Conservation (phyloP, 2,113 vertebrate species). For the Mugil cephalus region DNA sequence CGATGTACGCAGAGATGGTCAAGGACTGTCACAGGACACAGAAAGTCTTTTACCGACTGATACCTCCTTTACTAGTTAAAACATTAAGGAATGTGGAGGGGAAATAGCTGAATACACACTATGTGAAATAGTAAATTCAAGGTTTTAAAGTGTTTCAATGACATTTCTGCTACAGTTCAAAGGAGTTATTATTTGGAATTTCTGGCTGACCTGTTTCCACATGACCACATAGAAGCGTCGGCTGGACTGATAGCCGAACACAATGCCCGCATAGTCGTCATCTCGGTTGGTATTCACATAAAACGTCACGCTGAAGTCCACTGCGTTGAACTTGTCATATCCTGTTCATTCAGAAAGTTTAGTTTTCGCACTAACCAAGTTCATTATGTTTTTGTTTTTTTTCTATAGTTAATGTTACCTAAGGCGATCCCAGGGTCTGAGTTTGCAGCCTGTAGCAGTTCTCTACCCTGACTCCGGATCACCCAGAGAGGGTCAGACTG, state of each 20-base stretch:
- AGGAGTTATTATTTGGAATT: neutral
- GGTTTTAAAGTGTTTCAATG: neutral
- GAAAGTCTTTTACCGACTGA: too few species aligned
- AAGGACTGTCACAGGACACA: neutral
- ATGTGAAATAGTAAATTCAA: neutral
- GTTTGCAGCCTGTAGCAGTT: conserved; percentile 95
- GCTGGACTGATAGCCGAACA: conserved; percentile 97
- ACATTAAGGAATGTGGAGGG: too few species aligned
- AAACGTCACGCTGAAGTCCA: conserved; percentile 97
- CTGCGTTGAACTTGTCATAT: conserved; percentile 92
- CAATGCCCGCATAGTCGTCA: conserved; percentile 95
- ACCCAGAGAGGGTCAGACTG: conserved; percentile 98
- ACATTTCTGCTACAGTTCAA: neutral
- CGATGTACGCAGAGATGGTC: neutral
- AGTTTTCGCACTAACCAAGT: neutral
- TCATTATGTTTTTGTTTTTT: neutral
- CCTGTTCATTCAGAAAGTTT: conserved; percentile 77
- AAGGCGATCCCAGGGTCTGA: conserved; percentile 98
- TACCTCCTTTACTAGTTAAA: too few species aligned
- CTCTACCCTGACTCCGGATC: conserved; percentile 95
- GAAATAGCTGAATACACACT: too few species aligned
- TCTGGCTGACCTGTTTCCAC: conserved; percentile 93
- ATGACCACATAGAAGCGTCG: conserved; percentile 96
- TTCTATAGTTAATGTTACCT: conserved; percentile 82
- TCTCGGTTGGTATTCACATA: conserved; percentile 97